Evolutionary conservation across 2,797 vertebrate species (phyloP).

Genomic region (Notolepis coatsorum): DNA sequence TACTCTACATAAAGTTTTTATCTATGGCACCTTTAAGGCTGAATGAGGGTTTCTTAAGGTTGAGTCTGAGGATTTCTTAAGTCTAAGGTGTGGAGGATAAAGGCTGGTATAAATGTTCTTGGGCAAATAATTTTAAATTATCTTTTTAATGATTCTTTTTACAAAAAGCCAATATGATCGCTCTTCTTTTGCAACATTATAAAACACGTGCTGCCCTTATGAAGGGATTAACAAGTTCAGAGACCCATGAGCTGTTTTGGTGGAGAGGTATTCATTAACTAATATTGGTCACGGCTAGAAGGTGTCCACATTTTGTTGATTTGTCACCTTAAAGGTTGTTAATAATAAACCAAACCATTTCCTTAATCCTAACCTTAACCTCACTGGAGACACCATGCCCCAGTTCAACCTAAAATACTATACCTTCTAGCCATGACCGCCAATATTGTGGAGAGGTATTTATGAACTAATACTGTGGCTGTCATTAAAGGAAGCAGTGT

Average conservation of each 20-base stretch:
- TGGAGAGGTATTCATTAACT: conserved; percentile 25
- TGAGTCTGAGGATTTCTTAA: not conserved
- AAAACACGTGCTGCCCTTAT: conserved; percentile 3
- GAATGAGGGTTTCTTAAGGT: too few species aligned
- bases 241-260: conserved; percentile 12
- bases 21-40: too few species aligned
- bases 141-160: conserved; percentile 8
- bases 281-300: too few species aligned
- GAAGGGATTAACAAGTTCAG: conserved; percentile 9
- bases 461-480: conserved; percentile 13
- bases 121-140: conserved; percentile 8
- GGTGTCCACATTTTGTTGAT: too few species aligned
- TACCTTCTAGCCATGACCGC: too few species aligned
- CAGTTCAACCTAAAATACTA: too few species aligned
- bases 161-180: conserved; percentile 7
- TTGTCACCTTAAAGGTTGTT: too few species aligned
- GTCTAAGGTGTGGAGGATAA: not conserved
- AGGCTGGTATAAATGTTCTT: not conserved
- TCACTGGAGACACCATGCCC: too few species aligned
- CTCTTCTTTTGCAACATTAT: not conserved
- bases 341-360: too few species aligned
- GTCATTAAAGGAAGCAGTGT: conserved; percentile 6
- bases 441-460: conserved; percentile 2
- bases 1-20: too few species aligned
- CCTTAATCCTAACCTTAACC: too few species aligned